Evolutionary conservation across 2,113 vertebrate species (phyloP).

Genomic region (Daubentonia madagascariensis): DNA sequence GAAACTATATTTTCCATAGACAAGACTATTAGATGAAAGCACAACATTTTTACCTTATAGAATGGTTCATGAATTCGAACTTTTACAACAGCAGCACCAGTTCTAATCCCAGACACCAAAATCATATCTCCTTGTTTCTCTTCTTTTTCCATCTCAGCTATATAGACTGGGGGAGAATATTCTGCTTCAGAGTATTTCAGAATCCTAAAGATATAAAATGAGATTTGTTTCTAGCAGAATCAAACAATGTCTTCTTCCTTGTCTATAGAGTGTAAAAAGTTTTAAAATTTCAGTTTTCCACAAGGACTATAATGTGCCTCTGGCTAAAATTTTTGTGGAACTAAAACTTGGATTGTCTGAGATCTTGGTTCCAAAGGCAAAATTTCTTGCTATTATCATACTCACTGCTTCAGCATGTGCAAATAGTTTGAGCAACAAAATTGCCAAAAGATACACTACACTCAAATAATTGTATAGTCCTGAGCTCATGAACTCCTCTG

Average conservation of each 20-base stretch:
- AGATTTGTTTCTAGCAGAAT: constrained; percentile 10
- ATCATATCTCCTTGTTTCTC: constrained; percentile 80
- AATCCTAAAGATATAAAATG: constrained; percentile 77
- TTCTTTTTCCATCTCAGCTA: constrained; percentile 80
- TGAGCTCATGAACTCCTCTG: not conserved
- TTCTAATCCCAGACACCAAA: constrained; percentile 82
- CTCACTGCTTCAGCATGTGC: not conserved
- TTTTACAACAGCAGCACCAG: constrained; percentile 77
- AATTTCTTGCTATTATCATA: not conserved
- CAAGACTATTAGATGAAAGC: not conserved
- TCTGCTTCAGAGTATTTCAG: constrained; percentile 82
- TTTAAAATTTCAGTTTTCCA: not conserved
- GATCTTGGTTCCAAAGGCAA: constrained; percentile 23
- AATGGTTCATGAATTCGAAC: constrained; percentile 77
- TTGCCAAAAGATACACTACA: not conserved
- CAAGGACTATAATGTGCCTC: not conserved
- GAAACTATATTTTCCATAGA: not conserved
- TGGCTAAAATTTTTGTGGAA: not conserved
- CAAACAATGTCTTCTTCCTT: not conserved
- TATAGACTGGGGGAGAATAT: constrained; percentile 78
- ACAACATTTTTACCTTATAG: constrained; percentile 80
- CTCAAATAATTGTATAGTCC: not conserved
- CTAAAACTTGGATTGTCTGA: not conserved
- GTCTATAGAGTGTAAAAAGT: not conserved
- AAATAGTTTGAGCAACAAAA: not conserved